phyloP scores from a whole-genome alignment of 2,888 invertebrate genomes.

The Callyntrura sp. region DNA sequence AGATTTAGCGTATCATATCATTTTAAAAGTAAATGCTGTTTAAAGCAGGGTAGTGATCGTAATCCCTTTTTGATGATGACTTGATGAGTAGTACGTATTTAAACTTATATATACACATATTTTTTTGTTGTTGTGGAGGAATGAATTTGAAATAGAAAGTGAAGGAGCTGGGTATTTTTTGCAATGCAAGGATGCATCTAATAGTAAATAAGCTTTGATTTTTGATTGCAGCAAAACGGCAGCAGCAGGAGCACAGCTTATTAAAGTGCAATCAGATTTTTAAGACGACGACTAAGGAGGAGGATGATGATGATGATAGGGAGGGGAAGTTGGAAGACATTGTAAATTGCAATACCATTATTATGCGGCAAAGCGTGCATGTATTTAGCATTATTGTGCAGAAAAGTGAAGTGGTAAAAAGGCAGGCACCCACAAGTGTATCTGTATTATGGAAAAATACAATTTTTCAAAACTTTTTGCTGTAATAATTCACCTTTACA shows the following conservation, averaged over 20 bases:
- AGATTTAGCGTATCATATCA: too few species aligned
- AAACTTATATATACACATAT: too few species aligned
- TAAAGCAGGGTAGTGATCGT: too few species aligned
- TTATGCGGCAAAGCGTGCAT: too few species aligned
- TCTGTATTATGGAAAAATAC: too few species aligned
- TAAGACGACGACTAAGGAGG: neutral
- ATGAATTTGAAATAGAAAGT: slow-evolving; percentile 67
- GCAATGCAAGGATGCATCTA: slow-evolving; percentile 23
- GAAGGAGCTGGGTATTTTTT: slow-evolving; percentile 24
- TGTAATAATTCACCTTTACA: too few species aligned
- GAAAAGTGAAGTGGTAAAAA: too few species aligned
- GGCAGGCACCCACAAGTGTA: too few species aligned
- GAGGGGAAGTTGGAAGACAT: neutral
- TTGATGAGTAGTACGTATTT: neutral
- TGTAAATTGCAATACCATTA: neutral
- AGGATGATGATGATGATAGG: neutral
- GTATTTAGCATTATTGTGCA: too few species aligned
- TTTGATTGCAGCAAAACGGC: neutral
- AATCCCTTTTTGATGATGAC: neutral
- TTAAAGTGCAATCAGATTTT: slow-evolving; percentile 46
- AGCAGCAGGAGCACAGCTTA: neutral
- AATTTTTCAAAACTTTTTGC: too few species aligned
- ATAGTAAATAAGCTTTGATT: neutral
- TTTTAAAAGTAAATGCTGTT: neutral
- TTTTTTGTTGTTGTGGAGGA: neutral